These are phyloP conservation scores for Nyleta sp. DNA, from an alignment of 2,888 invertebrate species.

Conservation along the genomic window DNA sequence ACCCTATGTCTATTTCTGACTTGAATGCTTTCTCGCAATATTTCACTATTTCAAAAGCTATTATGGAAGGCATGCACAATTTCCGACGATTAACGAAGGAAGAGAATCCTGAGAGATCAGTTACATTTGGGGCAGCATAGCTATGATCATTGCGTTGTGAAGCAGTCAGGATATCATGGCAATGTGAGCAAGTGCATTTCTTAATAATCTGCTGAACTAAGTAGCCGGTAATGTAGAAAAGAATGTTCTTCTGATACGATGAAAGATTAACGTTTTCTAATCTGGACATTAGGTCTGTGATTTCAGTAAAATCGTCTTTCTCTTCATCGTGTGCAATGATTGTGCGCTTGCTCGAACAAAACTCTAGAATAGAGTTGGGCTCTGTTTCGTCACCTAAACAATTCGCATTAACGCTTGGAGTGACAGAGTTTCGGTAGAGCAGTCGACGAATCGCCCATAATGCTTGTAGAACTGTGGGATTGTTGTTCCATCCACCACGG, in stretches of 20 bases:
- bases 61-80: conserved; percentile 5
- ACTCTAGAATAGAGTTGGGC: neutral
- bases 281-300: neutral
- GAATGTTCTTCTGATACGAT: conserved; percentile 23
- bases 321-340: neutral
- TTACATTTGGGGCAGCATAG: conserved; percentile 1
- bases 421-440: neutral
- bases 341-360: neutral
- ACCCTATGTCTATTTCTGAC: conserved; percentile 2
- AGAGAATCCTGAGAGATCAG: conserved; percentile 13
- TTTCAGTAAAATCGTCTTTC: neutral
- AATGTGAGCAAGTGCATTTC: conserved; percentile 9
- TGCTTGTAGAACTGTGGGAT: no score
- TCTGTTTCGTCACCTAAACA: neutral
- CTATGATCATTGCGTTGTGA: neutral
- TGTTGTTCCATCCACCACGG: no score
- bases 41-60: conserved; percentile 1
- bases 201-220: conserved; percentile 13
- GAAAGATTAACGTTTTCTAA: conserved; percentile 8
- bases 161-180: neutral
- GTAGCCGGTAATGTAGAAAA: conserved; percentile 24
- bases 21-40: conserved; percentile 9
- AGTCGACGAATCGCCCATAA: conserved; percentile 1
- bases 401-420: conserved; percentile 3
- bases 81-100: conserved; percentile 27